Percentiles rank a stretch among this genome's conserved stretches.
phyloP scores from a whole-genome alignment of 1,140 invertebrate species.

The Piezodorus guildinii region DNA sequence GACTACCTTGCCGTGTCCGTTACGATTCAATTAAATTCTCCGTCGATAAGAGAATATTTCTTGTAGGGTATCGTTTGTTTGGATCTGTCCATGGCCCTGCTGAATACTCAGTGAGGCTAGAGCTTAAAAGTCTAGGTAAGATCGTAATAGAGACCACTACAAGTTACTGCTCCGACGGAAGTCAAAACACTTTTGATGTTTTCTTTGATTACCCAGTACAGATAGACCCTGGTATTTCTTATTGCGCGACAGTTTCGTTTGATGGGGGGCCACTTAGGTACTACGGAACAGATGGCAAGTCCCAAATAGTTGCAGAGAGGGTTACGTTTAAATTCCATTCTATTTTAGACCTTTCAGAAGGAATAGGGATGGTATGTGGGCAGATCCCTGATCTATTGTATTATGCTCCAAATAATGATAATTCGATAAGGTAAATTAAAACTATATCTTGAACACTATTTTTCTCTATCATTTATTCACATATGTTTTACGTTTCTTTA shows the following conservation, averaged over 20 bases:
- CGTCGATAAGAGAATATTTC: constrained; percentile 82
- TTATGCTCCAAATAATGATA: constrained; percentile 44
- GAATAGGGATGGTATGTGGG: constrained; percentile 84
- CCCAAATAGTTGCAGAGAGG: constrained; percentile 74
- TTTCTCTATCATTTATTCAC: no score
- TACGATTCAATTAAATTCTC: constrained; percentile 89
- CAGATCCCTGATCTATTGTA: constrained; percentile 90
- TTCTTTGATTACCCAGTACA: constrained; percentile 87
- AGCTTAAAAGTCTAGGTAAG: constrained; percentile 71
- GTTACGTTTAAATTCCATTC: constrained; percentile 91
- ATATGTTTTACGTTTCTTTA: no score
- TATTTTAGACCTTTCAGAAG: constrained; percentile 87
- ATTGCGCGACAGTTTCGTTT: constrained; percentile 77
- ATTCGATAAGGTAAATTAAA: no score
- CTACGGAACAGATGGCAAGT: constrained; percentile 86
- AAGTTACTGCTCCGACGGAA: constrained; percentile 86
- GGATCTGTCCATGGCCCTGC: constrained; percentile 82
- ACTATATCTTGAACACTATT: no score
- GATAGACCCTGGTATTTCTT: constrained; percentile 79
- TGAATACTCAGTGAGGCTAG: constrained; percentile 81
- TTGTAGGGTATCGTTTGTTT: constrained; percentile 83
- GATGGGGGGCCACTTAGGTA: constrained; percentile 85
- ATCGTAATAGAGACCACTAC: constrained; percentile 78
- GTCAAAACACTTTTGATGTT: constrained; percentile 84
- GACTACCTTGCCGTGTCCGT: constrained; percentile 82